Evolutionary conservation across 2,888 invertebrate genomes (phyloP).

Genomic region (Onchidella celtica): DNA sequence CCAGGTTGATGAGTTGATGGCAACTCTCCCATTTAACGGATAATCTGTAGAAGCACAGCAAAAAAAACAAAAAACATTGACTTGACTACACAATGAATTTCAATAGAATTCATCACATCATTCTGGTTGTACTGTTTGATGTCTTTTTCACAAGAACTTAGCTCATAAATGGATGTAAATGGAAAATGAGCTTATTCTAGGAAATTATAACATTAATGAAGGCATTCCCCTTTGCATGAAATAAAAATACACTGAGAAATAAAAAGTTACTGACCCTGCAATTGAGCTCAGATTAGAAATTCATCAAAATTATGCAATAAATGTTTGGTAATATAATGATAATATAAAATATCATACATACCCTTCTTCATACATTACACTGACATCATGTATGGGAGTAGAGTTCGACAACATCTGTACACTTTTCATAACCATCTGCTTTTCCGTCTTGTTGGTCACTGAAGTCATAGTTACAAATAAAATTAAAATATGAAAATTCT

Average conservation of each 20-base stretch:
- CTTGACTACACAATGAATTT: neutral
- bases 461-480: neutral
- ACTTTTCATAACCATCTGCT: slow-evolving; percentile 47
- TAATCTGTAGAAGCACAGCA: neutral
- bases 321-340: too few relatives aligned
- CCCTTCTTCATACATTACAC: slow-evolving; percentile 8
- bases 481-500: neutral
- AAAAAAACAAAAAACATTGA: neutral
- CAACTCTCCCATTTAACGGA: slow-evolving; percentile 44
- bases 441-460: slow-evolving; percentile 50
- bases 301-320: too few relatives aligned
- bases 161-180: too few relatives aligned
- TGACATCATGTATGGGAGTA: slow-evolving; percentile 29
- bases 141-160: too few relatives aligned
- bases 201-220: too few relatives aligned
- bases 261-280: too few relatives aligned
- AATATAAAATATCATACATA: too few relatives aligned
- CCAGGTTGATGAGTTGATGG: slow-evolving; percentile 40
- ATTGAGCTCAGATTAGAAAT: too few relatives aligned
- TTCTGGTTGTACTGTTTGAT: too few relatives aligned
- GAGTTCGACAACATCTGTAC: slow-evolving; percentile 46
- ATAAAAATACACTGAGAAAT: too few relatives aligned
- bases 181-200: too few relatives aligned
- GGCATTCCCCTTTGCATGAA: too few relatives aligned
- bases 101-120: neutral